Conservation (phyloP, 2,888 invertebrate genomes). For the Pseudanteris insignis region DNA sequence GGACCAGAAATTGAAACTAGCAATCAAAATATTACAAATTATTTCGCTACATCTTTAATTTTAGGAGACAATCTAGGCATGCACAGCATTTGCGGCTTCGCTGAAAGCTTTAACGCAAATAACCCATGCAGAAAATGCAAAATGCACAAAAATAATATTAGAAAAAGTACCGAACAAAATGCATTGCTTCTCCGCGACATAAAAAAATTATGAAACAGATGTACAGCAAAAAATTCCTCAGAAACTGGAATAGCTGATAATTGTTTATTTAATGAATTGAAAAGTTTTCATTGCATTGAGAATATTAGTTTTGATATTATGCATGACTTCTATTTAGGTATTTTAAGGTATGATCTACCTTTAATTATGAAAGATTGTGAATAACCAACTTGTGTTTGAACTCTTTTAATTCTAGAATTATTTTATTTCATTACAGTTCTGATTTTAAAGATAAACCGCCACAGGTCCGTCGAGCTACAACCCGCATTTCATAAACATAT, state of each 20-base stretch:
- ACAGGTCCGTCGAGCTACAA: too few relatives aligned
- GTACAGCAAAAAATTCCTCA: too few relatives aligned
- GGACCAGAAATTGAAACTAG: conserved; percentile 2
- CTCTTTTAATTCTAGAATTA: conserved; percentile 6
- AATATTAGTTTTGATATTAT: conserved; percentile 34
- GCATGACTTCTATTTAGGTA: conserved; percentile 36
- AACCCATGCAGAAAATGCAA: conserved; percentile 2
- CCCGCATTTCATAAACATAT: too few relatives aligned
- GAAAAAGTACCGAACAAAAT: neutral
- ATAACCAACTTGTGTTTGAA: neutral
- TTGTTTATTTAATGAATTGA: conserved; percentile 33
- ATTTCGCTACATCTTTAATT: conserved; percentile 12
- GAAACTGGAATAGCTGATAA: conserved; percentile 8
- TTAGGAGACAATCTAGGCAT: too few relatives aligned
- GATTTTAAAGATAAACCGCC: conserved; percentile 14
- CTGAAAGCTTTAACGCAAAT: conserved; percentile 9
- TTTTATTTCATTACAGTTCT: conserved; percentile 7
- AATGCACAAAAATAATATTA: neutral
- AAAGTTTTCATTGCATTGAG: conserved; percentile 28
- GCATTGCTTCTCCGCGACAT: neutral
- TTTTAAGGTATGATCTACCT: conserved; percentile 28
- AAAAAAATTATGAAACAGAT: too few relatives aligned
- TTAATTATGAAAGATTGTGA: conserved; percentile 13
- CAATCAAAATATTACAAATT: neutral
- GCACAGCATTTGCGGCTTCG: conserved; percentile 7